Percentiles rank a stretch among this genome's conserved stretches.
These are phyloP conservation scores for Entomobrya multifasciata DNA, from an alignment of 2,888 invertebrate species.

Conservation along the genomic window DNA sequence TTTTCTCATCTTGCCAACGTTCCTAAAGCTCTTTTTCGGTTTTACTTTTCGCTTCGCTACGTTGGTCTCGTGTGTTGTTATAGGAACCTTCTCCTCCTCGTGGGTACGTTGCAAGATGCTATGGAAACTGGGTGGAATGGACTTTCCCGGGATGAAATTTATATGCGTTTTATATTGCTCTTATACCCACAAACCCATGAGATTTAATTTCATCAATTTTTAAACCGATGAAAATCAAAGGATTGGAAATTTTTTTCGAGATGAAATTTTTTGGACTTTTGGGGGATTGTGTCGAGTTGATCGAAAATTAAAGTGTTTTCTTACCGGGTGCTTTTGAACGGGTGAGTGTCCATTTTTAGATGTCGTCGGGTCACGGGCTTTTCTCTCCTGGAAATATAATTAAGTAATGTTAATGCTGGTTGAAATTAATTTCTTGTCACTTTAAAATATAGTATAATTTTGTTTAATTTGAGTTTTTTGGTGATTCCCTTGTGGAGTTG, in stretches of 20 bases:
- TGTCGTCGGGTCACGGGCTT: constrained; percentile 57
- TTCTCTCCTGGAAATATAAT: constrained; percentile 55
- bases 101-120: too few relatives aligned
- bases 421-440: constrained; percentile 65
- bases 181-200: constrained; percentile 71
- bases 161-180: constrained; percentile 22
- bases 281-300: not conserved
- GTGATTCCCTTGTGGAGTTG: too few relatives aligned
- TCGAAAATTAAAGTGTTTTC: constrained; percentile 17
- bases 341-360: constrained; percentile 12
- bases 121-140: too few relatives aligned
- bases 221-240: constrained; percentile 71
- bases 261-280: constrained; percentile 59
- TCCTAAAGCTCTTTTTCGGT: not conserved
- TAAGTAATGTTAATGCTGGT: constrained; percentile 66
- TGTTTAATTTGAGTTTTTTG: too few relatives aligned
- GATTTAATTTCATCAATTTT: constrained; percentile 73
- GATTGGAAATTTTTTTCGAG: constrained; percentile 70
- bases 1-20: constrained; percentile 45
- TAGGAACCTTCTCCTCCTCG: constrained; percentile 13
- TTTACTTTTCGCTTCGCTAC: not conserved
- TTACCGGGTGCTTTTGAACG: constrained; percentile 23
- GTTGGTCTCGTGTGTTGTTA: constrained; percentile 37
- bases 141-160: constrained; percentile 41
- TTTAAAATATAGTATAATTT: constrained; percentile 34